Percentiles rank a stretch among this genome's conserved stretches.
Conservation (phyloP, 2,113 vertebrate genomes). For the Pseudorhombus dupliciocellatus region DNA sequence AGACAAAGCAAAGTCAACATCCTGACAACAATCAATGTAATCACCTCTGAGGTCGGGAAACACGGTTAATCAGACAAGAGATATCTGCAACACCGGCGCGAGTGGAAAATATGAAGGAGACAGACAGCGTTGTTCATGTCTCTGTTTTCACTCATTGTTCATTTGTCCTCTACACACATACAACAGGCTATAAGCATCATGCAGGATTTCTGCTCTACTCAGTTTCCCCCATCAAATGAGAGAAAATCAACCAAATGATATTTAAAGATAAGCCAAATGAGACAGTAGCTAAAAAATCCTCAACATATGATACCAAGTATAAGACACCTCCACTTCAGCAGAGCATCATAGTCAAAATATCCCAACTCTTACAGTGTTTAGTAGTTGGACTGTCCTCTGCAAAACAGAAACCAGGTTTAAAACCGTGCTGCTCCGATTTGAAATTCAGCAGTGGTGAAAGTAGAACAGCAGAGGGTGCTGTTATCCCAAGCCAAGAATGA, state of each 20-base stretch:
- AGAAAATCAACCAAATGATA: too few species aligned
- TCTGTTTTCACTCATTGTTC: background rate
- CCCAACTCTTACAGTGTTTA: too few species aligned
- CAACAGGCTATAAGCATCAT: background rate
- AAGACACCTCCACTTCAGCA: background rate
- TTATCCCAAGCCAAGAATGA: background rate
- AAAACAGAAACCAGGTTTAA: background rate
- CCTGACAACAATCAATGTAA: background rate
- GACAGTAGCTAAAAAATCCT: too few species aligned
- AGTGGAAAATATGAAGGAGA: background rate
- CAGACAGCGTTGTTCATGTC: background rate
- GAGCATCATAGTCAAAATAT: too few species aligned
- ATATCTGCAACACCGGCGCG: background rate
- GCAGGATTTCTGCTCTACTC: background rate
- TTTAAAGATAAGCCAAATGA: too few species aligned
- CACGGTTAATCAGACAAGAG: background rate
- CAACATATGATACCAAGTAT: too few species aligned
- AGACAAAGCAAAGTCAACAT: background rate
- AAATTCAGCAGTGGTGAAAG: background rate
- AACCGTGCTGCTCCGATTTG: background rate
- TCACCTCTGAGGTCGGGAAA: background rate
- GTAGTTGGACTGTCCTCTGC: background rate
- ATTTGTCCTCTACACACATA: background rate
- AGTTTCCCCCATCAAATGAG: background rate
- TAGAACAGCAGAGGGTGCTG: constrained; percentile 38